A percentile compares a stretch with the other conserved stretches of the same genome.
Conservation (phyloP, 2,797 vertebrate species). For the Pipistrellus pipistrellus region DNA sequence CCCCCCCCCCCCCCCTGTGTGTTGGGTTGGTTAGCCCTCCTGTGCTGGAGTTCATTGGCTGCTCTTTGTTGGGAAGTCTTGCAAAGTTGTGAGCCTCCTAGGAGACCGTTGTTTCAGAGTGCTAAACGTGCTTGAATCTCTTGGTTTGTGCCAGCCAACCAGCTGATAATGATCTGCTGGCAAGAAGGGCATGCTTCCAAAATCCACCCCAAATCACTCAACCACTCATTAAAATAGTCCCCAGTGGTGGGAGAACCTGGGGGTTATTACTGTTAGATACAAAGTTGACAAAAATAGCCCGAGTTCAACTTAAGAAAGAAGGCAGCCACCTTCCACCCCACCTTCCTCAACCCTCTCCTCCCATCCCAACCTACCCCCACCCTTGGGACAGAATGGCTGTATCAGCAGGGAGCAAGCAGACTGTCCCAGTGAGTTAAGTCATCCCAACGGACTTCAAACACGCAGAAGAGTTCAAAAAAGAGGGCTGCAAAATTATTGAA, state of each 20-base stretch:
- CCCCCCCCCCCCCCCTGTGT: not conserved
- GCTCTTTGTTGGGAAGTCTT: not conserved
- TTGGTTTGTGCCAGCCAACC: not conserved
- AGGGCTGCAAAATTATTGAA: not conserved
- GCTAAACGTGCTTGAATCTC: not conserved
- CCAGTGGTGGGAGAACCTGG: not conserved
- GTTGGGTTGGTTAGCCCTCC: not conserved
- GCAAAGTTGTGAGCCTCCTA: not conserved
- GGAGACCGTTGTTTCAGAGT: not conserved
- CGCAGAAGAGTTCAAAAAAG: not conserved
- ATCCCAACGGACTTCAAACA: not conserved
- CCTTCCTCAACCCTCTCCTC: too few relatives aligned
- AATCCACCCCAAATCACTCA: not conserved
- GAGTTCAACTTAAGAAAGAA: not conserved
- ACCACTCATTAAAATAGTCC: not conserved
- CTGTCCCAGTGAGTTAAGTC: not conserved
- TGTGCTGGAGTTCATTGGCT: not conserved
- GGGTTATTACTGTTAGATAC: not conserved
- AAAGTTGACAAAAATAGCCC: not conserved
- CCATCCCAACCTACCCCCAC: too few relatives aligned
- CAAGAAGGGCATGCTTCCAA: not conserved
- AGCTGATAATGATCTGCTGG: conserved; percentile 39
- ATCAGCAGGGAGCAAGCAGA: not conserved
- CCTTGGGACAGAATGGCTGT: not conserved
- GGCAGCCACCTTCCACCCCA: not conserved